A percentile compares a stretch with the other conserved stretches of the same genome.
These are phyloP conservation scores for Hippocampus comes DNA, from an alignment of 2,113 vertebrate genomes.

Conservation along the genomic window DNA sequence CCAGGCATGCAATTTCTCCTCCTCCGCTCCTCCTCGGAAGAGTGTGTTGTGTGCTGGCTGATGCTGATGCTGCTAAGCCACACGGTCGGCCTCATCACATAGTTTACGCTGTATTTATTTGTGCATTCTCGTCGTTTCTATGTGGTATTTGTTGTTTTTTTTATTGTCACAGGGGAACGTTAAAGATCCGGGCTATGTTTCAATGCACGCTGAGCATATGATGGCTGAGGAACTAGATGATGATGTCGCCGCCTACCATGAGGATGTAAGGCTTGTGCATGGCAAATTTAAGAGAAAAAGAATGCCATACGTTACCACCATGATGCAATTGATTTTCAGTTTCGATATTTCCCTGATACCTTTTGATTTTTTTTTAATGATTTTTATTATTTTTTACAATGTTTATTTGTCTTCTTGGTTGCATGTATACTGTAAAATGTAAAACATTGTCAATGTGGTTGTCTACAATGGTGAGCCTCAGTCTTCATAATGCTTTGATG, in stretches of 20 bases:
- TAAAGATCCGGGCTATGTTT: background rate
- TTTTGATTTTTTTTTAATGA: background rate
- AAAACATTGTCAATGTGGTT: background rate
- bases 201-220: constrained; percentile 7
- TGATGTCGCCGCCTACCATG: constrained; percentile 40
- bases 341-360: background rate
- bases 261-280: constrained; percentile 23
- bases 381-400: background rate
- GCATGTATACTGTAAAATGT: background rate
- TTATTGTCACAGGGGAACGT: background rate
- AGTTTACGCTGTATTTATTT: constrained; percentile 34
- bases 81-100: constrained; percentile 43
- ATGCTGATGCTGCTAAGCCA: constrained; percentile 35
- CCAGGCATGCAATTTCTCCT: constrained; percentile 28
- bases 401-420: background rate
- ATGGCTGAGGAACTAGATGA: background rate
- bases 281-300: background rate
- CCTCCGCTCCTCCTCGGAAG: constrained; percentile 37
- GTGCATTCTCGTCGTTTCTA: background rate
- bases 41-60: constrained; percentile 28
- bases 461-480: background rate
- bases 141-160: background rate
- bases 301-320: constrained; percentile 2
- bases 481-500: constrained; percentile 5
- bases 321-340: background rate